A percentile compares a stretch with the other conserved stretches of the same genome.
phyloP scores from a whole-genome alignment of 2,888 invertebrate genomes.

The Liposcelis brunnea region DNA sequence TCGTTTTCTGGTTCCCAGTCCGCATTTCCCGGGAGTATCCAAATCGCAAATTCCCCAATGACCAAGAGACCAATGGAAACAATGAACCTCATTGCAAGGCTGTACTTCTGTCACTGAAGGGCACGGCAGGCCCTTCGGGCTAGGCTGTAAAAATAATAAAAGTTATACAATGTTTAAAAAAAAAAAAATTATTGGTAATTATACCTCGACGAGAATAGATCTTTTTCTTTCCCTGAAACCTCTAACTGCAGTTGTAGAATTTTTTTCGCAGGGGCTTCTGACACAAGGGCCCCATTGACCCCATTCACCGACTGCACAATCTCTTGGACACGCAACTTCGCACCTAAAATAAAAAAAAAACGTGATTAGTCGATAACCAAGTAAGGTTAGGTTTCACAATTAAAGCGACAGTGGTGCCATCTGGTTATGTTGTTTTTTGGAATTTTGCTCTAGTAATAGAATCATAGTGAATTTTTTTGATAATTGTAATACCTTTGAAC shows the following conservation, averaged over 20 bases:
- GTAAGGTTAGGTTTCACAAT: no score
- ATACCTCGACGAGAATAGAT: constrained; percentile 22
- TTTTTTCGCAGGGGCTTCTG: not conserved
- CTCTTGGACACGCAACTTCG: constrained; percentile 39
- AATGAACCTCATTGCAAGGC: constrained; percentile 33
- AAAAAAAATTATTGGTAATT: no score
- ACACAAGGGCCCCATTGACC: constrained; percentile 42
- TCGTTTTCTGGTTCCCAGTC: constrained; percentile 41
- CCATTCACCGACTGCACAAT: constrained; percentile 43
- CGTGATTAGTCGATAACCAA: no score
- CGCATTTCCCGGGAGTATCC: constrained; percentile 23
- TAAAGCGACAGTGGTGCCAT: no score
- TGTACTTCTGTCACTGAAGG: constrained; percentile 36
- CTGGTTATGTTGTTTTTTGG: no score
- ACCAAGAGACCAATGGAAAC: constrained; percentile 34
- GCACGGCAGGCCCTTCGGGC: constrained; percentile 23
- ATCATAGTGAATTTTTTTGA: no score
- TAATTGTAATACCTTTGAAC: constrained; percentile 37
- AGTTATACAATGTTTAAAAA: no score
- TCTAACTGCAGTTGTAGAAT: constrained; percentile 11
- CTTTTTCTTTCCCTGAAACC: constrained; percentile 23
- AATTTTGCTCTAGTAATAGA: no score
- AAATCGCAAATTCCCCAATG: constrained; percentile 36
- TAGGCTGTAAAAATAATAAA: no score
- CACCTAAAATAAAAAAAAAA: constrained; percentile 19